Percentiles rank a stretch among this genome's conserved stretches.
Evolutionary conservation across 2,888 invertebrate genomes (phyloP).

Genomic region (Thera britannica): DNA sequence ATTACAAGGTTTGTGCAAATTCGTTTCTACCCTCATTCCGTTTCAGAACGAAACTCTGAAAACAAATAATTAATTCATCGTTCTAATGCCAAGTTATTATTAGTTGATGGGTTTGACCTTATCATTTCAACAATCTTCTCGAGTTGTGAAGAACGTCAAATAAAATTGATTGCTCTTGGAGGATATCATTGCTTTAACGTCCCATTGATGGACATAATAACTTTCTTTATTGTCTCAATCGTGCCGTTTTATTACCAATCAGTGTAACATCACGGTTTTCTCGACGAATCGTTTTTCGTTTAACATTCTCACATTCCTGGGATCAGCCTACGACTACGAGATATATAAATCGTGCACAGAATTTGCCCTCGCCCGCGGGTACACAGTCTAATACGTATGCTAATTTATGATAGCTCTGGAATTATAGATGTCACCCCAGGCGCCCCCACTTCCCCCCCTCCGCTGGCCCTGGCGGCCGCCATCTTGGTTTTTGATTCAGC

Average conservation of each 20-base stretch:
- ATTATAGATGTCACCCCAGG: slow-evolving; percentile 80
- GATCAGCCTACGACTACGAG: slow-evolving; percentile 54
- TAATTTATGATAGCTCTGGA: slow-evolving; percentile 80
- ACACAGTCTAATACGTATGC: slow-evolving; percentile 81
- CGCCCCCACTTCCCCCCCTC: slow-evolving; percentile 59
- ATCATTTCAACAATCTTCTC: slow-evolving; percentile 14
- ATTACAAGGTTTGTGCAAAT: slow-evolving; percentile 56
- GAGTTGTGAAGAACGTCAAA: slow-evolving; percentile 9
- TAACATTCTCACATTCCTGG: slow-evolving; percentile 45
- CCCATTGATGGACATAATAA: neutral
- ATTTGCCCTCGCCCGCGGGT: slow-evolving; percentile 61
- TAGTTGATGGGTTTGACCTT: slow-evolving; percentile 18
- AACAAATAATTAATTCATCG: slow-evolving; percentile 47
- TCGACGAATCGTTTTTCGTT: slow-evolving; percentile 32
- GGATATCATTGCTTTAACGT: slow-evolving; percentile 27
- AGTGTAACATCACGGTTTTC: neutral
- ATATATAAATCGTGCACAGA: slow-evolving; percentile 61
- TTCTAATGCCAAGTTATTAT: slow-evolving; percentile 34
- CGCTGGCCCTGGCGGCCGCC: slow-evolving; percentile 59
- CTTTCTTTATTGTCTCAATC: neutral
- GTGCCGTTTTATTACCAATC: slow-evolving; percentile 3
- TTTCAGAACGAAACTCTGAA: slow-evolving; percentile 45
- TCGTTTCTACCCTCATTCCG: slow-evolving; percentile 51
- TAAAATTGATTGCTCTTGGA: slow-evolving; percentile 9
- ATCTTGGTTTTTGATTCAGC: slow-evolving; percentile 73